phyloP scores from a whole-genome alignment of 2,113 vertebrate species.

The Alectura lathami region DNA sequence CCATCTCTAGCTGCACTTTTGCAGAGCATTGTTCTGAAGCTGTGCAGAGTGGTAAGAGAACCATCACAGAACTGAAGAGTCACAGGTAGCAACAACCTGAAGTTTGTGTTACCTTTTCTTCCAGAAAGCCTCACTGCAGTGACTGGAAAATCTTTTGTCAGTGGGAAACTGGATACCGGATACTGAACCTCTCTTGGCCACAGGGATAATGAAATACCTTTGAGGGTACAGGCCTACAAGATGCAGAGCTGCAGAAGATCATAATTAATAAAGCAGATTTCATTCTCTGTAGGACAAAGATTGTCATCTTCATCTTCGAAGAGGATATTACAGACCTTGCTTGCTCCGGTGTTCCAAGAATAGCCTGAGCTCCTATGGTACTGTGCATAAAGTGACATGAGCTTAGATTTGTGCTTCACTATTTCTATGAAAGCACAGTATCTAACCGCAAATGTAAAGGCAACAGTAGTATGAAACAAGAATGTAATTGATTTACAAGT shows the following conservation, averaged over 20 bases:
- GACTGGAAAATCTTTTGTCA: neutral
- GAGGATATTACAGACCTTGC: neutral
- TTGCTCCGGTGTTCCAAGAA: neutral
- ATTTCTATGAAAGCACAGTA: neutral
- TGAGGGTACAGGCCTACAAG: neutral
- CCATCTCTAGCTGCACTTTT: neutral
- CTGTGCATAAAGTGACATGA: neutral
- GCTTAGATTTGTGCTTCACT: neutral
- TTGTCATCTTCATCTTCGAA: neutral
- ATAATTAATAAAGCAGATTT: conserved; percentile 26
- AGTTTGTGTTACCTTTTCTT: neutral
- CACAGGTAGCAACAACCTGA: neutral
- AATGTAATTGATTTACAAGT: neutral
- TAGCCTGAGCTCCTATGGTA: neutral
- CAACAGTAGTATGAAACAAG: neutral
- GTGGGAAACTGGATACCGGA: neutral
- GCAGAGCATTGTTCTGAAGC: neutral
- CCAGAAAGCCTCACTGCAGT: neutral
- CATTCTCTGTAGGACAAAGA: neutral
- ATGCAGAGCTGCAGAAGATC: neutral
- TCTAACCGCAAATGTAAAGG: neutral
- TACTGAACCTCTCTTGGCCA: neutral
- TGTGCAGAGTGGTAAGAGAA: neutral
- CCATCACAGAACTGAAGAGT: neutral
- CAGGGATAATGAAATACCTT: neutral